Percentiles rank a stretch among this genome's conserved stretches.
These are phyloP conservation scores for Picus viridis DNA, from an alignment of 2,797 vertebrate genomes.

Conservation along the genomic window DNA sequence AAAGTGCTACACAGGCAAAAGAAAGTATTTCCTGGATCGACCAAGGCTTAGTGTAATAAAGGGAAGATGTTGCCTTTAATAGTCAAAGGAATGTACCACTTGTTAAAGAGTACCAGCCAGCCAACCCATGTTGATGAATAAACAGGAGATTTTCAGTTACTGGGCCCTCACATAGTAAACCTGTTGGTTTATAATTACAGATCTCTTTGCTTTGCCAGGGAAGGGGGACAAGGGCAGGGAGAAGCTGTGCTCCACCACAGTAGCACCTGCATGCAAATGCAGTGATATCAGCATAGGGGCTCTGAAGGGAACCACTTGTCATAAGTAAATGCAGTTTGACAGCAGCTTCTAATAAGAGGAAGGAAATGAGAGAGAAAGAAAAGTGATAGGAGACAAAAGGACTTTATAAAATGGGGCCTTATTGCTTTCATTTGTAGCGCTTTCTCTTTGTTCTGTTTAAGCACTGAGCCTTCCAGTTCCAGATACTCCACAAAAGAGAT, in stretches of 20 bases:
- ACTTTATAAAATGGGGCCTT: slow-evolving; percentile 56
- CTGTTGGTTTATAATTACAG: background rate
- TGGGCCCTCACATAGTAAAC: background rate
- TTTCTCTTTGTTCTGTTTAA: slow-evolving; percentile 61
- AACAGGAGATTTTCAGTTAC: background rate
- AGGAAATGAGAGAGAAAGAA: slow-evolving; percentile 61
- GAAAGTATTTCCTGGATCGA: background rate
- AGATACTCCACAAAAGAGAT: slow-evolving; percentile 41
- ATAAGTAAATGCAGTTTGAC: slow-evolving; percentile 49
- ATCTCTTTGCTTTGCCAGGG: background rate
- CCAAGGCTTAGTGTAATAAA: background rate
- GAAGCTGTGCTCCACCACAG: background rate
- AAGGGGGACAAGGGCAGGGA: background rate
- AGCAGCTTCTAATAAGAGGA: slow-evolving; percentile 35
- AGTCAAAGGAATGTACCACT: background rate
- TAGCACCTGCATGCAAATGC: slow-evolving; percentile 65
- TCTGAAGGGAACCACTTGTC: slow-evolving; percentile 34
- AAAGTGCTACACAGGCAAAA: background rate
- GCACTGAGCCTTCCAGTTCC: slow-evolving; percentile 52
- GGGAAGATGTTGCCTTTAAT: background rate
- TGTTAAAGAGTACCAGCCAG: background rate
- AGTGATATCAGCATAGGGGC: background rate
- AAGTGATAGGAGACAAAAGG: slow-evolving; percentile 67
- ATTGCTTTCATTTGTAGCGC: slow-evolving; percentile 61
- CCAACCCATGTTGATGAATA: background rate